These are phyloP conservation scores for Ceramica pisi DNA, from an alignment of 2,888 invertebrate genomes.

Conservation along the genomic window DNA sequence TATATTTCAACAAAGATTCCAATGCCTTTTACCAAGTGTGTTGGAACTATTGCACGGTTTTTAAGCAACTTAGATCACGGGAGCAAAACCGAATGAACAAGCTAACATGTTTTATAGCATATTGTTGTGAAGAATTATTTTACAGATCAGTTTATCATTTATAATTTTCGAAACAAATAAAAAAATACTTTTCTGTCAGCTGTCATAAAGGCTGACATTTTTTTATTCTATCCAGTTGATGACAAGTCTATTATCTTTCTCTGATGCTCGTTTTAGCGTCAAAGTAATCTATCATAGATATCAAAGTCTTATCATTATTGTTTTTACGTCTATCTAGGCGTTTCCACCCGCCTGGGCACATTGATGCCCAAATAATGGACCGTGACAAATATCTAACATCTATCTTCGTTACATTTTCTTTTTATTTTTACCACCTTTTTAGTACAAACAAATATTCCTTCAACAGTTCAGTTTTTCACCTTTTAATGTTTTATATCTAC, in stretches of 20 bases:
- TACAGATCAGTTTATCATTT: too few relatives aligned
- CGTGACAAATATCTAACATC: conserved; percentile 35
- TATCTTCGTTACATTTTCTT: conserved; percentile 8
- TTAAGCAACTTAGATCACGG: too few relatives aligned
- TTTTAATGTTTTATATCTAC: too few relatives aligned
- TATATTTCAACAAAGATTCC: too few relatives aligned
- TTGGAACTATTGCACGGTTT: too few relatives aligned
- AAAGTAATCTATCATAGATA: conserved; percentile 20
- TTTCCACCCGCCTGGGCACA: conserved; percentile 33
- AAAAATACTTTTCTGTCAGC: not conserved
- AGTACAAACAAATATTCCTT: too few relatives aligned
- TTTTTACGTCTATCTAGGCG: conserved; percentile 23
- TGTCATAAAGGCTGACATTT: not conserved
- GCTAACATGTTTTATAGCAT: too few relatives aligned
- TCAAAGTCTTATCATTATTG: conserved; percentile 25
- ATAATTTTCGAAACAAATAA: not conserved
- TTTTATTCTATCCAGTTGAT: not conserved
- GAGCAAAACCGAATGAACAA: too few relatives aligned
- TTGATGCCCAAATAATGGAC: conserved; percentile 34
- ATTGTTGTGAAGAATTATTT: too few relatives aligned
- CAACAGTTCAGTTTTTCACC: too few relatives aligned
- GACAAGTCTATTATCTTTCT: not conserved
- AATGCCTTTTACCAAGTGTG: too few relatives aligned
- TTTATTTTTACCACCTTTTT: not conserved
- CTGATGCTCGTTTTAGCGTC: not conserved